Base-by-base conservation (phyloP, 2,113 vertebrate genomes). In the Proteles cristata region DNA sequence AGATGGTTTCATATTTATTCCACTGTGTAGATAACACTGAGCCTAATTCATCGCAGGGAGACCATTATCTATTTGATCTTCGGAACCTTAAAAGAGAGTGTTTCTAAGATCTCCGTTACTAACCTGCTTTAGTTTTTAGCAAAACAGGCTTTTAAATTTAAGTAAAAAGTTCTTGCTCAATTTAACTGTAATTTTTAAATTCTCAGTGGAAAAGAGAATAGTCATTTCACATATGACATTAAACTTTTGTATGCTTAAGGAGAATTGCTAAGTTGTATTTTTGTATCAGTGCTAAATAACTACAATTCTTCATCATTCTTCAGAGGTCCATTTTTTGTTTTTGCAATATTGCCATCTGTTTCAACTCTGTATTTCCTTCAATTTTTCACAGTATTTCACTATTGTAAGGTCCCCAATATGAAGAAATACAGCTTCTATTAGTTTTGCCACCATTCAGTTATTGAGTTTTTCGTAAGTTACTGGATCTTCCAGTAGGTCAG, bases 1-100 rank as follows among this genome's bases (percentile, higher is more conserved):
- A 28, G 25, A 82, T 63, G 66, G 73, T 16, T 33, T 96, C 48
- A 50, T 14, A 95, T 97, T 93, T 93, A 94, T 95, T 96, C 71
- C 23, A 45, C 48, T 83, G 58, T n/a, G 17, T 68, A 74, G 7
- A 84, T 15, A 94, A 33, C 4, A n/a, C 19, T 50, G 43, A 95
- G 48, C 2, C 39, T 88, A 87, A 96, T 88, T 97, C 50, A 93
- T 93, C 84, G 77, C 39, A 39, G 73, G n/a, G 71, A 94, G 71
- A 91, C 55, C 45, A 7, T 85, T 93, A 96, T 69, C 77, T 90
- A 66, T 90, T 94, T 88, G 87, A 93, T 94, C 53, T 90, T 97
- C 63, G 83, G 10, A 68, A 15, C 55, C 53, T 95, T 94, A 87
- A 90, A 81, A 94, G 53, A 79, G 28, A 92, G 5, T 53, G 39